Base-by-base conservation (phyloP, 2,888 invertebrate genomes). In the Dioctria rufipes region DNA sequence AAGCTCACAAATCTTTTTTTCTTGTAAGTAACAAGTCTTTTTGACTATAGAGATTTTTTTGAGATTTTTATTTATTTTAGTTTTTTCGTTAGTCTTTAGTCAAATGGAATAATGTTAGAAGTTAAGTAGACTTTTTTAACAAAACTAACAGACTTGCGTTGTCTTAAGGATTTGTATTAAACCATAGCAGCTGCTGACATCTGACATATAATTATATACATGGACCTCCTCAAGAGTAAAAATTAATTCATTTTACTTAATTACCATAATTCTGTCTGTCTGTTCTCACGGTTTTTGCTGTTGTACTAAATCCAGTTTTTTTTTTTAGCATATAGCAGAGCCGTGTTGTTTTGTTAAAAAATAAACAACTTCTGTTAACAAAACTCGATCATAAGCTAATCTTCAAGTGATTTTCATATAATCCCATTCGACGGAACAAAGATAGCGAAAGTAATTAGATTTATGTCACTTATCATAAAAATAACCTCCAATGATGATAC, bases 401-500 rank as follows among this genome's bases (percentile, higher is more conserved):
- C 60, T 58, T 13, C 43, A 25, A 42, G n/a, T 40, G 40, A 43
- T 73, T 42, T 73, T 54, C 73, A 58, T 25, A 9, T 73, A n/a
- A 8, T 58, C 25, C 58, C 61, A 25, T 43, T 0, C 58, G 54
- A 60, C 58, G 42, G 60, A 42, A 40, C 58, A 60, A 60, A 60
- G 73, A 61, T 63, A 63, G n/a, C 39, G 39, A 43, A 37, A 8
- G 46, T 77, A 77, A 77, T 77, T 77, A 77, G 63, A 77, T 77
- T 77, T 63, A 77, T 77, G 77, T 77, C 77, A 77, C 77, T 77
- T 77, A 61, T 61, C 77, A 77, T 77, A 63, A 37, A 13, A 25
- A 37, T n/a, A 63, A 13, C 49, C 77, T 77, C 63, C 49, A 25
- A 25, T 25, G 49, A 13, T 77, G 5, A 49, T n/a, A 51, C 49